These are phyloP conservation scores for Oostethus manadensis DNA, from an alignment of 2,113 vertebrate species.

Conservation along the genomic window DNA sequence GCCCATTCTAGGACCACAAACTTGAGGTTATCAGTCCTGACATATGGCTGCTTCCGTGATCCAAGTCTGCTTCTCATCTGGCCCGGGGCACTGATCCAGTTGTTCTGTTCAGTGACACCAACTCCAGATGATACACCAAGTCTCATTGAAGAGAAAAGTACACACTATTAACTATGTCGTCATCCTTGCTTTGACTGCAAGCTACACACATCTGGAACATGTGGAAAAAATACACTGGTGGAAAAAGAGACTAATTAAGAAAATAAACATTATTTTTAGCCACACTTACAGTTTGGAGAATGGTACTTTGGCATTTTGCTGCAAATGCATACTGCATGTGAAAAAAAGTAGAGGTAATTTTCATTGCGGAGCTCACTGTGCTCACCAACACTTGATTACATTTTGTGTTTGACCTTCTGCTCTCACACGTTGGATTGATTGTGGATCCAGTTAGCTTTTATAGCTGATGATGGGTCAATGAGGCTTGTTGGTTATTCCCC, in stretches of 20 bases:
- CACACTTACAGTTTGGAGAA: too few relatives aligned
- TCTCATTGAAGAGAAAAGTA: conserved; percentile 3
- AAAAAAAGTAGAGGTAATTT: neutral
- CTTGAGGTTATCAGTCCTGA: conserved; percentile 9
- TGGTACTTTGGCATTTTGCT: neutral
- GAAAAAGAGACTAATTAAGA: too few relatives aligned
- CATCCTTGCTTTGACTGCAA: neutral
- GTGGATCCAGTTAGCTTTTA: conserved; percentile 57
- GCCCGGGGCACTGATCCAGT: conserved; percentile 1
- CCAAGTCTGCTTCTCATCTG: conserved; percentile 5
- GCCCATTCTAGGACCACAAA: conserved; percentile 1
- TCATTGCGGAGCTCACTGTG: neutral
- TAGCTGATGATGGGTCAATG: conserved; percentile 54
- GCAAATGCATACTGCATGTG: neutral
- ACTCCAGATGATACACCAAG: neutral
- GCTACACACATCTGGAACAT: neutral
- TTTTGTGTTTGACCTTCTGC: neutral
- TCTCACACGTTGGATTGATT: conserved; percentile 38
- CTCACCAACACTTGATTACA: neutral
- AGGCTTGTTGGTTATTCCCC: conserved; percentile 42
- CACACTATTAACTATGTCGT: neutral
- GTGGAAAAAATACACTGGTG: neutral
- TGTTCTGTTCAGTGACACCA: neutral
- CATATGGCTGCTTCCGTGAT: conserved; percentile 5
- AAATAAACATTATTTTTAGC: too few relatives aligned